phyloP scores from a whole-genome alignment of 2,888 invertebrate genomes.

The Drosophila fulvimacula region DNA sequence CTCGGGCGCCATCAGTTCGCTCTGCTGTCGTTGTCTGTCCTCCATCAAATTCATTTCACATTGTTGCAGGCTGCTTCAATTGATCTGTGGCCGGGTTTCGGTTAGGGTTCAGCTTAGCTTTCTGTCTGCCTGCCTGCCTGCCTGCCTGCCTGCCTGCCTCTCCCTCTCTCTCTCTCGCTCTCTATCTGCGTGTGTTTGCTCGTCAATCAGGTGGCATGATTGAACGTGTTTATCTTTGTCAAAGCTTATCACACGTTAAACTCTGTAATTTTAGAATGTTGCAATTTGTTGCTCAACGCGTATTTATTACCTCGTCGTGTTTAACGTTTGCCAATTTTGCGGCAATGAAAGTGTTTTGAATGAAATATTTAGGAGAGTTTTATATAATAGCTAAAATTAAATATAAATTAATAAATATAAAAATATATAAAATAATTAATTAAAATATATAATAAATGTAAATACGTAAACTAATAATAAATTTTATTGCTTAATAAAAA shows the following conservation, averaged over 20 bases:
- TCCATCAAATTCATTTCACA: conserved; percentile 41
- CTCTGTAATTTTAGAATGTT: conserved; percentile 55
- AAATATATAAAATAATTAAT: too few relatives aligned
- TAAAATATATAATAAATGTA: too few relatives aligned
- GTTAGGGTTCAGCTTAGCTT: conserved; percentile 25
- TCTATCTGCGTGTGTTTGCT: conserved; percentile 26
- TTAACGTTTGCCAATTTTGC: conserved; percentile 9
- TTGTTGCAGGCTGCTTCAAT: conserved; percentile 49
- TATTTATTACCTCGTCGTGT: conserved; percentile 41
- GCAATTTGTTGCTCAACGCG: conserved; percentile 46
- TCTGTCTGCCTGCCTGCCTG: conserved; percentile 7
- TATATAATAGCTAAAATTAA: too few relatives aligned
- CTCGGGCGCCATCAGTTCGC: background rate
- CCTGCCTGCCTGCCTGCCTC: too few relatives aligned
- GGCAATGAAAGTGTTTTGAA: background rate
- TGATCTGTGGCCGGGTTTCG: conserved; percentile 50
- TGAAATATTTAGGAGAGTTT: background rate
- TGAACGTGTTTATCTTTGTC: conserved; percentile 66
- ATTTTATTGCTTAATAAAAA: too few relatives aligned
- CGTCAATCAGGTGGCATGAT: conserved; percentile 64
- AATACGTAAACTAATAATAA: too few relatives aligned
- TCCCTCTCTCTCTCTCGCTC: background rate
- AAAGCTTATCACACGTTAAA: conserved; percentile 56
- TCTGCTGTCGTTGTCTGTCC: conserved; percentile 21
- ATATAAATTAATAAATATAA: too few relatives aligned